Percentiles rank a stretch among this genome's conserved stretches.
These are phyloP conservation scores for Callosobruchus maculatus DNA, from an alignment of 2,888 invertebrate species.

Conservation along the genomic window DNA sequence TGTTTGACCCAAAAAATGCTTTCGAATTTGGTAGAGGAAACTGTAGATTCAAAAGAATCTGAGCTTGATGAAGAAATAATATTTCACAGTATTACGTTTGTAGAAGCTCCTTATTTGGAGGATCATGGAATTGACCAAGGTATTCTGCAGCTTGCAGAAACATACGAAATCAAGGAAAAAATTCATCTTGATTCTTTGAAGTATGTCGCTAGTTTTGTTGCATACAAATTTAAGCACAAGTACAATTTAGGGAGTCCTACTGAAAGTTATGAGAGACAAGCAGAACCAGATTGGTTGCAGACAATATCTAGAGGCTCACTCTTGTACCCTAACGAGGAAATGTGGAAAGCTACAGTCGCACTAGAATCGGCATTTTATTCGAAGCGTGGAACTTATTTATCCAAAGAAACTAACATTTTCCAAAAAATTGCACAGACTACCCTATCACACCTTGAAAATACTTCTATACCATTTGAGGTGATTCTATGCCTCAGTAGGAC, in stretches of 20 bases:
- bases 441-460: neutral
- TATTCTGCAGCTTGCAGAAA: neutral
- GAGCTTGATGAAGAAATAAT: neutral
- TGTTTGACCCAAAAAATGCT: neutral
- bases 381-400: too few relatives aligned
- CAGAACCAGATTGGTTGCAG: too few relatives aligned
- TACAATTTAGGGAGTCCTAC: too few relatives aligned
- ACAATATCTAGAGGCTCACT: too few relatives aligned
- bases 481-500: neutral
- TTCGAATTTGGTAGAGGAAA: neutral
- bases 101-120: neutral
- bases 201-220: conserved; percentile 1
- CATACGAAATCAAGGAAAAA: conserved; percentile 3
- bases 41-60: neutral
- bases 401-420: neutral
- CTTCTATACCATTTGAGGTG: neutral
- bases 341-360: too few relatives aligned
- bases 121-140: neutral
- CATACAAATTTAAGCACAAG: neutral
- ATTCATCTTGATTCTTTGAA: neutral
- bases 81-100: neutral
- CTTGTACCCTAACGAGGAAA: too few relatives aligned
- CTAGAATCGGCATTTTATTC: too few relatives aligned
- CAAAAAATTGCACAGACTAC: neutral
- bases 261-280: too few relatives aligned